phyloP scores from a whole-genome alignment of 1,140 invertebrate species.

The Drosophila suzukii region DNA sequence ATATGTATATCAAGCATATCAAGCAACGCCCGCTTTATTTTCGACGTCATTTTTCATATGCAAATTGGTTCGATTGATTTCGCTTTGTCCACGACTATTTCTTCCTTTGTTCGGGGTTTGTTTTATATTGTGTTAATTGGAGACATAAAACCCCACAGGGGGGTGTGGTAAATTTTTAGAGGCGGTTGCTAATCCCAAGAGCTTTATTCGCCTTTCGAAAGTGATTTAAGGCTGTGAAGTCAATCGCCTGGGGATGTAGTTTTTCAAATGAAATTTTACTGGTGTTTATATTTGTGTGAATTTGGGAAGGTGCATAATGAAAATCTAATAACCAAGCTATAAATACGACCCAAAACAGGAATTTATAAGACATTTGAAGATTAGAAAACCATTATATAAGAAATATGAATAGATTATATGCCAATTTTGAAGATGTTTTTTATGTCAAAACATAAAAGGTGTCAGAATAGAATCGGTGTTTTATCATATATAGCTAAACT shows the following conservation, averaged over 20 bases:
- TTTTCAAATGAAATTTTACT: slow-evolving; percentile 13
- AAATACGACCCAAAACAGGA: neutral
- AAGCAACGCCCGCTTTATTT: slow-evolving; percentile 53
- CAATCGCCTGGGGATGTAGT: slow-evolving; percentile 13
- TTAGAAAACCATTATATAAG: too few relatives aligned
- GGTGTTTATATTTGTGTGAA: slow-evolving; percentile 1
- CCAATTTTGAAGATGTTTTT: too few relatives aligned
- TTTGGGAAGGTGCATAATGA: slow-evolving; percentile 22
- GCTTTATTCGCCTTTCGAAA: slow-evolving; percentile 9
- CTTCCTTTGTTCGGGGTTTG: slow-evolving; percentile 41
- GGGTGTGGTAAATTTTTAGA: slow-evolving; percentile 15
- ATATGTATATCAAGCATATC: neutral
- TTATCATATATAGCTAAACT: too few relatives aligned
- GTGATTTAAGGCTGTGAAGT: slow-evolving; percentile 22
- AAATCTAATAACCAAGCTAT: slow-evolving; percentile 9
- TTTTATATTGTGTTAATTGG: slow-evolving; percentile 73
- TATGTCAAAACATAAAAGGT: too few relatives aligned
- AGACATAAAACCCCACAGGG: slow-evolving; percentile 36
- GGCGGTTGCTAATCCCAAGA: slow-evolving; percentile 3
- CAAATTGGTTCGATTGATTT: slow-evolving; percentile 57
- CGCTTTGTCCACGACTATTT: slow-evolving; percentile 41
- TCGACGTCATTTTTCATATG: slow-evolving; percentile 66
- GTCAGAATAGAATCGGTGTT: too few relatives aligned
- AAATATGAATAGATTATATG: too few relatives aligned
- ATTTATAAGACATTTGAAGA: neutral